Conservation (phyloP, 2,888 invertebrate genomes). For the Dorcus hopei region DNA sequence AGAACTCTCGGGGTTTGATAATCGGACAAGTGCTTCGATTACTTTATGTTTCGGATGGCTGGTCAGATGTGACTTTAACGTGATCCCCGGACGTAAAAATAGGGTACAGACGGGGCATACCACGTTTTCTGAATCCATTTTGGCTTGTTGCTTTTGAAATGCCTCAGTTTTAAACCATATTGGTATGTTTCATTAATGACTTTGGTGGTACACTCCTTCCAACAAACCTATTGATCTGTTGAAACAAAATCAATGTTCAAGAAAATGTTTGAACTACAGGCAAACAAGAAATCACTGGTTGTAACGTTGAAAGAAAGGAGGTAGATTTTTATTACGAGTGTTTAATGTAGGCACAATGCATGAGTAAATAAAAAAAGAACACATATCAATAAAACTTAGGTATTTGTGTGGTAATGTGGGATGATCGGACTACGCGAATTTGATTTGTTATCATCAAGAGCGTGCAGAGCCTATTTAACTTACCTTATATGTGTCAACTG, state of each 20-base stretch:
- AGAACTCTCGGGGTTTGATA: constrained; percentile 30
- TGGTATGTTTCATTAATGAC: background rate
- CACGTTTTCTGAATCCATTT: constrained; percentile 43
- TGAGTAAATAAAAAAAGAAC: constrained; percentile 2
- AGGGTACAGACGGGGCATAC: constrained; percentile 82
- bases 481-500: constrained; percentile 13
- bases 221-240: constrained; percentile 27
- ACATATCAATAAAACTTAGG: constrained; percentile 7
- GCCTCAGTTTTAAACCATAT: background rate
- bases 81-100: constrained; percentile 78
- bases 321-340: background rate
- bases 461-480: background rate
- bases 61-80: constrained; percentile 74
- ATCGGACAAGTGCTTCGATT: constrained; percentile 66
- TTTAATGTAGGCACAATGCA: background rate
- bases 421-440: no score
- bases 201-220: constrained; percentile 23
- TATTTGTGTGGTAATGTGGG: no score
- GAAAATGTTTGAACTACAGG: background rate
- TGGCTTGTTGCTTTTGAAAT: constrained; percentile 1
- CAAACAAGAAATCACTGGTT: background rate
- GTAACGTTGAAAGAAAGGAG: background rate
- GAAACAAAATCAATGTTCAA: constrained; percentile 29
- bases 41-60: constrained; percentile 88
- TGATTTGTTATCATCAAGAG: no score